Evolutionary conservation across 2,797 vertebrate species (phyloP).

Genomic region (Pelobates cultripes): DNA sequence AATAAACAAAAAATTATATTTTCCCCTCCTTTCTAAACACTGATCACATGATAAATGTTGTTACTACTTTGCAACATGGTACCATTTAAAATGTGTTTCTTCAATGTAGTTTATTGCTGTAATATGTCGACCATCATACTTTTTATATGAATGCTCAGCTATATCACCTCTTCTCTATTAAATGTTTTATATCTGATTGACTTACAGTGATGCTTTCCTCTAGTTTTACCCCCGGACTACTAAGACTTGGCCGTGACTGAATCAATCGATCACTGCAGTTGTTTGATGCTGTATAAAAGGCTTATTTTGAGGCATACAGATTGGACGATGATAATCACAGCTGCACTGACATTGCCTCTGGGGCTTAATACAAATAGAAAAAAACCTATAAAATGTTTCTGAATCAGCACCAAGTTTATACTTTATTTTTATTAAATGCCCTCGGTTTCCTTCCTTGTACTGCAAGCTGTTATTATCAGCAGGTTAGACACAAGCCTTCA

Average conservation of each 20-base stretch:
- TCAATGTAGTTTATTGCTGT: too few relatives aligned
- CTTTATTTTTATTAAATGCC: slow-evolving; percentile 42
- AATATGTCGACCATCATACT: too few relatives aligned
- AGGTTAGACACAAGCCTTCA: slow-evolving; percentile 36
- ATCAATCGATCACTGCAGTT: slow-evolving; percentile 45
- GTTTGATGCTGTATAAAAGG: slow-evolving; percentile 52
- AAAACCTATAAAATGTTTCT: slow-evolving; percentile 39
- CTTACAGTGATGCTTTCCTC: slow-evolving; percentile 23
- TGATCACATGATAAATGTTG: too few relatives aligned
- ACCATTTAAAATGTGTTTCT: too few relatives aligned
- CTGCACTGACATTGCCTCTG: slow-evolving; percentile 36
- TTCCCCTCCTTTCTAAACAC: too few relatives aligned
- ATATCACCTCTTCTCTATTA: too few relatives aligned
- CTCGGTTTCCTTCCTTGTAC: slow-evolving; percentile 20
- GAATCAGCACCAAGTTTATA: slow-evolving; percentile 23
- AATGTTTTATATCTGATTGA: background rate
- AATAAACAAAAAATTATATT: too few relatives aligned
- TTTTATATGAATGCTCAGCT: too few relatives aligned
- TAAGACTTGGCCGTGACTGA: slow-evolving; percentile 39
- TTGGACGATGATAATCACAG: slow-evolving; percentile 47
- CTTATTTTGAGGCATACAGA: slow-evolving; percentile 46
- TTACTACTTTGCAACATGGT: too few relatives aligned
- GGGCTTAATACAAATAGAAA: slow-evolving; percentile 47
- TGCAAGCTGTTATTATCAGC: slow-evolving; percentile 41
- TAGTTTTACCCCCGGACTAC: slow-evolving; percentile 9